These are phyloP conservation scores for Chrosomus eos DNA, from an alignment of 2,797 vertebrate genomes.

Conservation along the genomic window DNA sequence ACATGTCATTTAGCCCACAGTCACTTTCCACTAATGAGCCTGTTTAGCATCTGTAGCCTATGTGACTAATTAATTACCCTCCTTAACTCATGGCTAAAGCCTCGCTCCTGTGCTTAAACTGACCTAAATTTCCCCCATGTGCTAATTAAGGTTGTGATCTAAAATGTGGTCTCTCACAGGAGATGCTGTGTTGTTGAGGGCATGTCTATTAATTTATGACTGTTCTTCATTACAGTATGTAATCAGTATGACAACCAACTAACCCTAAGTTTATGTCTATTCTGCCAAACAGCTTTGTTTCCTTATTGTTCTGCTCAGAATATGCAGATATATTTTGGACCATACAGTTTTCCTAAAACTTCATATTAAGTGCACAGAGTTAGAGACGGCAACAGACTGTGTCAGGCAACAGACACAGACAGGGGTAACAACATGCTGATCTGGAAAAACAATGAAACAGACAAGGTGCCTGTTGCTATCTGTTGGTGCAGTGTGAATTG, in stretches of 20 bases:
- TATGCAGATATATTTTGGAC: background rate
- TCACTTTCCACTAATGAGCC: constrained; percentile 38
- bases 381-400: background rate
- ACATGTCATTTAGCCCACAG: constrained; percentile 22
- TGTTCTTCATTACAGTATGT: background rate
- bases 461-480: too few relatives aligned
- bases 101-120: constrained; percentile 29
- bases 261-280: background rate
- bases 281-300: constrained; percentile 36
- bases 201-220: constrained; percentile 43
- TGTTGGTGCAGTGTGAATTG: too few relatives aligned
- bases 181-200: constrained; percentile 34
- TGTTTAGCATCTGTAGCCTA: constrained; percentile 50
- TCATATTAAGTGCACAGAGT: background rate
- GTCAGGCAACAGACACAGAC: too few relatives aligned
- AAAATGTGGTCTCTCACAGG: constrained; percentile 23
- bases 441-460: too few relatives aligned
- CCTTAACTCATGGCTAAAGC: constrained; percentile 39
- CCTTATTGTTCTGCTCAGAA: constrained; percentile 12
- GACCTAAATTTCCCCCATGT: constrained; percentile 43
- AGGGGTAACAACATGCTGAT: too few relatives aligned
- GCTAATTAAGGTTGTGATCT: constrained; percentile 43
- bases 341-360: too few relatives aligned
- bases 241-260: too few relatives aligned
- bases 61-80: constrained; percentile 49